Percentiles rank a stretch among this genome's conserved stretches.
Evolutionary conservation across 2,113 vertebrate species (phyloP).

Genomic region (Centrocercus urophasianus): DNA sequence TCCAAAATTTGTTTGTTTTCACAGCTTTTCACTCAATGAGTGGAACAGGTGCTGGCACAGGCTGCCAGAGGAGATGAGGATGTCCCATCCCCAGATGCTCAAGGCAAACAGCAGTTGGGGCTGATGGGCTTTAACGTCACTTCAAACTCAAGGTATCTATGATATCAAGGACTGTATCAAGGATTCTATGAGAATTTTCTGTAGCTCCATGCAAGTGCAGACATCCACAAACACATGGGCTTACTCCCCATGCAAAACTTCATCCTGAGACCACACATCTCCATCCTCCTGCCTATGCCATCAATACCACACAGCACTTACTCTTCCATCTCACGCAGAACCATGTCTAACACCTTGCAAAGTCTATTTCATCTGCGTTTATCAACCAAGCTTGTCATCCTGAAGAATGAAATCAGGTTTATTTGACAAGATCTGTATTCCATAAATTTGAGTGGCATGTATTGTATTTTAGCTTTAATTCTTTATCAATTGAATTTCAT

Average conservation of each 20-base stretch:
- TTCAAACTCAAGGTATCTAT: background rate
- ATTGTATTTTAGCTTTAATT: conserved; percentile 55
- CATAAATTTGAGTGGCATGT: conserved; percentile 51
- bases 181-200: background rate
- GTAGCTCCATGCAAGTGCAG: background rate
- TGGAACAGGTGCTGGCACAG: background rate
- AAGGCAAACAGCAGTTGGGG: background rate
- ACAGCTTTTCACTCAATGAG: background rate
- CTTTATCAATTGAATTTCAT: conserved; percentile 8
- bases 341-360: background rate
- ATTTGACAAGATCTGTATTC: conserved; percentile 66
- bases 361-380: conserved; percentile 61
- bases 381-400: conserved; percentile 45
- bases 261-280: background rate
- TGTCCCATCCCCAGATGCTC: background rate
- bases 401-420: conserved; percentile 53
- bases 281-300: background rate
- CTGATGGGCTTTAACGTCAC: background rate
- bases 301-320: accelerated
- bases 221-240: background rate
- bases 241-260: too few species aligned
- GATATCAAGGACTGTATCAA: too few species aligned
- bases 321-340: background rate
- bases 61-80: background rate
- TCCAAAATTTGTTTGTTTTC: background rate